Evolutionary conservation across 2,797 vertebrate species (phyloP).

Genomic region (Crocodylus rhombifer): DNA sequence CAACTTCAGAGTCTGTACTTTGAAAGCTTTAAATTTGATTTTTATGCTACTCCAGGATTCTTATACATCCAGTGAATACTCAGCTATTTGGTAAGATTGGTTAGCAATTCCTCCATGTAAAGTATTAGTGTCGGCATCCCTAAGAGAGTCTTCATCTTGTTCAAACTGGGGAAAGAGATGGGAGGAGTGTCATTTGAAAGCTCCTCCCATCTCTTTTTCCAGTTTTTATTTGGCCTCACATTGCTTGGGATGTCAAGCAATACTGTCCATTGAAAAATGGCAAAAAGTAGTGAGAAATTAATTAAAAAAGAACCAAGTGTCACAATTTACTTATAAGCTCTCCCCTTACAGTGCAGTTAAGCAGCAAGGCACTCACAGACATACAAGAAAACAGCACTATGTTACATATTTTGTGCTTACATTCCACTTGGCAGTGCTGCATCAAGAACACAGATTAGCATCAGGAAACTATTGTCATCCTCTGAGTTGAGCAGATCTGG

Average conservation of each 20-base stretch:
- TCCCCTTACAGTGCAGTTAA: neutral
- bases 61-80: neutral
- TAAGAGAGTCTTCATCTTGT: constrained; percentile 45
- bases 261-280: neutral
- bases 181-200: too few relatives aligned
- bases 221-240: neutral
- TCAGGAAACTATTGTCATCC: neutral
- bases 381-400: neutral
- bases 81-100: neutral
- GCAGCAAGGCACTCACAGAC: neutral
- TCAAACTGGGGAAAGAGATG: too few relatives aligned
- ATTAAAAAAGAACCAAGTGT: neutral
- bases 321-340: neutral
- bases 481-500: neutral
- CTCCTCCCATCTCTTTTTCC: neutral
- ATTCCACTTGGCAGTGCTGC: neutral
- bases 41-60: constrained; percentile 6
- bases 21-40: constrained; percentile 40
- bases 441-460: accelerated
- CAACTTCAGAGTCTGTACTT: neutral
- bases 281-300: neutral
- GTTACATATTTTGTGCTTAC: accelerated
- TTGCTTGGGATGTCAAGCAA: neutral
- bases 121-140: neutral
- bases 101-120: constrained; percentile 25